These are phyloP conservation scores for Cuniculus paca DNA, from an alignment of 2,797 vertebrate genomes.

Conservation along the genomic window DNA sequence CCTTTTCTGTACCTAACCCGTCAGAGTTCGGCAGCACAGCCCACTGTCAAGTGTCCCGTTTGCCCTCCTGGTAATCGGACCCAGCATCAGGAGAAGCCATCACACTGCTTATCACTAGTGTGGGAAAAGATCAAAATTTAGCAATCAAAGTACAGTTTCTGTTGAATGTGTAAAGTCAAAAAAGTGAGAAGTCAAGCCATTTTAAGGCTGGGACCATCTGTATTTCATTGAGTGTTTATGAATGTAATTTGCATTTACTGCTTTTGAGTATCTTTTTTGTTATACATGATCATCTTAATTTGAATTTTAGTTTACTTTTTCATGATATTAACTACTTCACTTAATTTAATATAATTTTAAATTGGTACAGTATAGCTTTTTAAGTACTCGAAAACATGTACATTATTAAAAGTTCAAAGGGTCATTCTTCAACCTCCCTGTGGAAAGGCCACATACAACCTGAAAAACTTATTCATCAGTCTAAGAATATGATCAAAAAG, in stretches of 20 bases:
- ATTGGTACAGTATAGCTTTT: not conserved
- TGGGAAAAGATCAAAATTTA: not conserved
- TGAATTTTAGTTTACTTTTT: conserved; percentile 43
- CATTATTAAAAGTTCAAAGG: conserved; percentile 8
- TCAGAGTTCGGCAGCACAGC: not conserved
- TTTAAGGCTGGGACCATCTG: not conserved
- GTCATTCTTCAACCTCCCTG: not conserved
- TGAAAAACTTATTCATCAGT: conserved; percentile 33
- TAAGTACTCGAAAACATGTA: conserved; percentile 7
- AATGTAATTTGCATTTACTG: not conserved
- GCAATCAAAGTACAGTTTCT: not conserved
- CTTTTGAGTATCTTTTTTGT: not conserved
- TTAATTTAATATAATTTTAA: conserved; percentile 46
- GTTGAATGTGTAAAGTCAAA: not conserved
- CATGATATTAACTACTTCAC: not conserved
- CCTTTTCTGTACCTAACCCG: not conserved
- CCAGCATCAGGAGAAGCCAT: not conserved
- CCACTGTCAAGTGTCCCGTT: not conserved
- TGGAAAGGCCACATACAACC: not conserved
- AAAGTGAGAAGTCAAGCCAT: not conserved
- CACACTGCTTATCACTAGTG: not conserved
- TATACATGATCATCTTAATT: not conserved
- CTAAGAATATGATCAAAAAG: conserved; percentile 24
- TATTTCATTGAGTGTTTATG: not conserved
- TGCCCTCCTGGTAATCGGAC: not conserved